Evolutionary conservation across 2,797 vertebrate genomes (phyloP), one percentile per base, ranked within the genome.

Genomic region (Lophius americanus): DNA sequence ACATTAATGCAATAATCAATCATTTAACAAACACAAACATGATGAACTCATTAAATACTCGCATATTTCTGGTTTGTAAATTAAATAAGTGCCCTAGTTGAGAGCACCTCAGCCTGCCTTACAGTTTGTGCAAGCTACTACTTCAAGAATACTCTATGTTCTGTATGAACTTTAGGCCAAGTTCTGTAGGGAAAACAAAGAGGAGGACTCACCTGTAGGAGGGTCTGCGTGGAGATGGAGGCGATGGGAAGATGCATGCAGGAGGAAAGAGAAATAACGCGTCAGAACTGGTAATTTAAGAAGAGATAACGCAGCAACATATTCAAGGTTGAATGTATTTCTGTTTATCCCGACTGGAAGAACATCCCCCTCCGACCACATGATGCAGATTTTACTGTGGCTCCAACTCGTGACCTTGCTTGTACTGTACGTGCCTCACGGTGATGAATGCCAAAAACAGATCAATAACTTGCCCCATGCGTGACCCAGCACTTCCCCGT

Each of bases 181-280:
- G 70, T 60, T 54, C 53, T 53, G 62, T 62, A 7, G 37, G 37
- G 37, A 38, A 7, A 38, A 38, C 37, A 77, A 81, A 64, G 33
- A 51, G 43, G 36, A 41, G 51, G 3, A 93, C 96, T 96, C 87
- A 98, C 97, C 95, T 98, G 96, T 86, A 98, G 82, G 57, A 98
- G 95, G 0, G 97, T 98, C 97, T 98, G 92, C 12, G 72, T 35
- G 60, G 51, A 57, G 70, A 57, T 4, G 72, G 49, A 3, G 68
- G 48, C 61, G 51, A 32, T 1, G 38, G 54, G 42, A 56, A 13
- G 57, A 68, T 1, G 7, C 0, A 43, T 46, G 68, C n/a, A 79
- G 49, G 62, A 58, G 65, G 73, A 49, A 47, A 83, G 54, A 71
- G 23, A 38, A 70, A 70, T 0, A 56, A 11, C 64, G 71, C 10